A percentile compares a stretch with the other conserved stretches of the same genome.
Conservation (phyloP, 2,888 invertebrate genomes). For the Bimastos eiseni region DNA sequence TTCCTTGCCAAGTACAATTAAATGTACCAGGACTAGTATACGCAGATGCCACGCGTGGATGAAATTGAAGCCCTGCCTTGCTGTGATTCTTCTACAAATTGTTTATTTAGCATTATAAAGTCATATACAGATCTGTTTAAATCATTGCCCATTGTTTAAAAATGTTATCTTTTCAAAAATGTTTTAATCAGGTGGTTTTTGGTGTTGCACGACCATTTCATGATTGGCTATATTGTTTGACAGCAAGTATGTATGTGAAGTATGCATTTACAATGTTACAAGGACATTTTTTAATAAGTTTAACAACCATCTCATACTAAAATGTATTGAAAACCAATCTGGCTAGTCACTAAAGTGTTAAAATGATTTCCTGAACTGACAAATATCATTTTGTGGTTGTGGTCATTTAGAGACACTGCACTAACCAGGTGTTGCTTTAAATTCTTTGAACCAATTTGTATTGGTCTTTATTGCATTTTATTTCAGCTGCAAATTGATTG, state of each 20-base stretch:
- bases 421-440: too few species aligned
- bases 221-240: background rate
- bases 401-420: too few species aligned
- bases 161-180: background rate
- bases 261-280: background rate
- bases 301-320: too few species aligned
- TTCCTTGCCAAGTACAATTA: slow-evolving; percentile 68
- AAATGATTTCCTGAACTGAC: too few species aligned
- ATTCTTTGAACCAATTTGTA: too few species aligned
- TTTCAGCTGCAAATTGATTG: background rate
- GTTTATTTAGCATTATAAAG: background rate
- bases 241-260: background rate
- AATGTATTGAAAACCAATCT: too few species aligned
- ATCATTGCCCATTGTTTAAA: background rate
- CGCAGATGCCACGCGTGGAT: background rate
- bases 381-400: background rate
- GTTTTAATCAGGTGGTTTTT: background rate
- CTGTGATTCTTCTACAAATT: background rate
- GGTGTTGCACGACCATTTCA: background rate
- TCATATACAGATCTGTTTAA: background rate
- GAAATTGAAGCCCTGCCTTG: background rate
- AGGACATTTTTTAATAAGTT: background rate
- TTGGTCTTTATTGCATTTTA: background rate
- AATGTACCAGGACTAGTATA: slow-evolving; percentile 13
- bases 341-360: too few species aligned